phyloP scores from a whole-genome alignment of 1,140 invertebrate genomes.

The Ceratosolen fusciceps region DNA sequence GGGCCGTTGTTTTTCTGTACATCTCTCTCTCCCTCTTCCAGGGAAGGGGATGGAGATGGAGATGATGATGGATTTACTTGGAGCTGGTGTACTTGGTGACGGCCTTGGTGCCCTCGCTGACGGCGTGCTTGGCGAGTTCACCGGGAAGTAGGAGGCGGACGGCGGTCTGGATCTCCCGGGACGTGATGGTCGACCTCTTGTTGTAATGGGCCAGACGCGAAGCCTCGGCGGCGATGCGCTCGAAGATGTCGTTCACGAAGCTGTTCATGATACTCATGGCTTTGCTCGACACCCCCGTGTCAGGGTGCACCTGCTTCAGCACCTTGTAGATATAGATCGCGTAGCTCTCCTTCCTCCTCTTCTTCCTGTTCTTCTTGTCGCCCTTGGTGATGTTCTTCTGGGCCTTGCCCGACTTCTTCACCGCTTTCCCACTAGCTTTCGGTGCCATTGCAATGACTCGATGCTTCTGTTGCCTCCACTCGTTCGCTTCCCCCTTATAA shows the following conservation, averaged over 20 bases:
- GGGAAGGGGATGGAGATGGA: not conserved
- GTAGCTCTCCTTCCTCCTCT: conserved; percentile 79
- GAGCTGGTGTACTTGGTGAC: conserved; percentile 56
- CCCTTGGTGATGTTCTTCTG: conserved; percentile 73
- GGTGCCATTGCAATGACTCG: conserved; percentile 75
- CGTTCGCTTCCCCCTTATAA: too few species aligned
- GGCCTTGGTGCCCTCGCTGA: conserved; percentile 70
- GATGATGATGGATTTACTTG: conserved; percentile 46
- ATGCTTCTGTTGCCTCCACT: too few species aligned
- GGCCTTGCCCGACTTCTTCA: conserved; percentile 73
- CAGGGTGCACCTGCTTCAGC: conserved; percentile 78
- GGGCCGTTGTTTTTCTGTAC: conserved; percentile 47
- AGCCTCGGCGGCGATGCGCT: conserved; percentile 76
- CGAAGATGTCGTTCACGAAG: conserved; percentile 75
- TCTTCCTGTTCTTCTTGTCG: conserved; percentile 74
- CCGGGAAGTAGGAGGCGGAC: conserved; percentile 67
- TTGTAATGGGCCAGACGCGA: conserved; percentile 72
- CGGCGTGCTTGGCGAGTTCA: conserved; percentile 71
- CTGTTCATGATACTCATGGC: conserved; percentile 79
- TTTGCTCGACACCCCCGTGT: conserved; percentile 73
- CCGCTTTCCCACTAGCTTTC: conserved; percentile 69
- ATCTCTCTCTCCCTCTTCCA: not conserved
- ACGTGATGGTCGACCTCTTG: conserved; percentile 71
- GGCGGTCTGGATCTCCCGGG: conserved; percentile 68
- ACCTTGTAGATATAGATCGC: conserved; percentile 82